These are phyloP conservation scores for Tineola bisselliella DNA, from an alignment of 2,888 invertebrate genomes.

Conservation along the genomic window DNA sequence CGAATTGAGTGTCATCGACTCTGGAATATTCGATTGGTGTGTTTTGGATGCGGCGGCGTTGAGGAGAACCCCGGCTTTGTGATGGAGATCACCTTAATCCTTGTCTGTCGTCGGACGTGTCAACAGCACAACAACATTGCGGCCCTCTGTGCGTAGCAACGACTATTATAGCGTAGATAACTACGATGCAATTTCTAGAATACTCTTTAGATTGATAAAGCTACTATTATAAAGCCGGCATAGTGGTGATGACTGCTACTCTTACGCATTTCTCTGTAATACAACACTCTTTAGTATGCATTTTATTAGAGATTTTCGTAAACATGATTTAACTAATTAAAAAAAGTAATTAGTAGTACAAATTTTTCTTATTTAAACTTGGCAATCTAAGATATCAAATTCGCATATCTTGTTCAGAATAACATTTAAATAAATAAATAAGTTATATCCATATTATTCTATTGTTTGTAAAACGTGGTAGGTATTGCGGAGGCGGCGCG, in stretches of 20 bases:
- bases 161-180: not conserved
- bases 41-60: not conserved
- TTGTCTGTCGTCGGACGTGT: constrained; percentile 58
- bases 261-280: no score
- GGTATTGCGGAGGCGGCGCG: not conserved
- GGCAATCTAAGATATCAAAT: no score
- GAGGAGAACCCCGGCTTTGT: constrained; percentile 45
- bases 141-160: not conserved
- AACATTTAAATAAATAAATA: not conserved
- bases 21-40: not conserved
- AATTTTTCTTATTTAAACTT: no score
- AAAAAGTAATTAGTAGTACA: no score
- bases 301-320: no score
- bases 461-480: not conserved
- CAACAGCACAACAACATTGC: constrained; percentile 50
- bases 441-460: not conserved
- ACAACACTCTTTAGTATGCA: no score
- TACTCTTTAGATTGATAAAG: no score
- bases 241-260: no score
- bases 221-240: no score
- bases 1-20: not conserved
- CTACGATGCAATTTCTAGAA: not conserved
- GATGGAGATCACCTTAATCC: constrained; percentile 65
- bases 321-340: no score
- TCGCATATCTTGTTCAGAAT: no score